These are phyloP conservation scores for Drosophila lacertosa DNA, from an alignment of 1,140 invertebrate genomes.

Conservation along the genomic window DNA sequence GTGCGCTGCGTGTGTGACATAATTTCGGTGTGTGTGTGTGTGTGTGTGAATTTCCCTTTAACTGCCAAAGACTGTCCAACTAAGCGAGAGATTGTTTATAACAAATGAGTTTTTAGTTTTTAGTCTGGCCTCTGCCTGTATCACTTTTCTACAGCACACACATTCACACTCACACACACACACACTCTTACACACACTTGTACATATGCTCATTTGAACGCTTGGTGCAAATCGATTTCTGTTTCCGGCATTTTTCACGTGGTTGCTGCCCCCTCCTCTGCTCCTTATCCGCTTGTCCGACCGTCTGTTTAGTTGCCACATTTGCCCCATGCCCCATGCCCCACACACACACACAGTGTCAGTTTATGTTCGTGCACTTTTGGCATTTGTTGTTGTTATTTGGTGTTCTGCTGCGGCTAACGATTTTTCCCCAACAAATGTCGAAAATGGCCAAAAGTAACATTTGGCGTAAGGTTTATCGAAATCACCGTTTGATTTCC, in stretches of 20 bases:
- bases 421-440: constrained; percentile 75
- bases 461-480: constrained; percentile 54
- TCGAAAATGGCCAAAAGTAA: constrained; percentile 58
- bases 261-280: constrained; percentile 55
- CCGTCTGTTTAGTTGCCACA: constrained; percentile 2
- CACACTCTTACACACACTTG: constrained; percentile 10
- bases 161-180: constrained; percentile 38
- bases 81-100: constrained; percentile 17
- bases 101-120: constrained; percentile 21
- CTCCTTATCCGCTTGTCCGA: constrained; percentile 5
- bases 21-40: constrained; percentile 51
- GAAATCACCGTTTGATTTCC: constrained; percentile 65
- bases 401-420: constrained; percentile 34
- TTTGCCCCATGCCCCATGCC: too few species aligned
- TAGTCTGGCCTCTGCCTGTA: constrained; percentile 8
- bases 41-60: not conserved
- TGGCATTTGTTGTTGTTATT: constrained; percentile 62
- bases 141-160: constrained; percentile 27
- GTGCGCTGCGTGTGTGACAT: constrained; percentile 73
- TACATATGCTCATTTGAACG: constrained; percentile 33
- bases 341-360: not conserved
- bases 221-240: constrained; percentile 82
- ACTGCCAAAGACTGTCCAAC: not conserved
- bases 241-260: constrained; percentile 84
- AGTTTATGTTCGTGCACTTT: constrained; percentile 69